phyloP scores from a whole-genome alignment of 2,888 invertebrate species.

The Agrotis clavis region DNA sequence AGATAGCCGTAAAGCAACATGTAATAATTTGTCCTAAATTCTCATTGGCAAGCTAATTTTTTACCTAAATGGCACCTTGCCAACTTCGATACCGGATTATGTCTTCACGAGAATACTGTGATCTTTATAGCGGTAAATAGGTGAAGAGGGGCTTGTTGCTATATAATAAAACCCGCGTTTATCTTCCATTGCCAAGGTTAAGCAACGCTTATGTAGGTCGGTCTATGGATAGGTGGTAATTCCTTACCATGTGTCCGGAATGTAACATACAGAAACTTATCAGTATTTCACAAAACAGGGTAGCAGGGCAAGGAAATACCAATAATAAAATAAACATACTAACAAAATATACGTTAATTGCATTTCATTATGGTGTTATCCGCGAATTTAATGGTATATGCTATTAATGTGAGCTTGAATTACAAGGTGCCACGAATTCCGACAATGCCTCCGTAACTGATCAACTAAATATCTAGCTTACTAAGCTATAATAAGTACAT shows the following conservation, averaged over 20 bases:
- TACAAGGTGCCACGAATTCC: constrained; percentile 2
- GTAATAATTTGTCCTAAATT: constrained; percentile 37
- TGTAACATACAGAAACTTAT: no score
- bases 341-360: neutral
- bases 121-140: constrained; percentile 18
- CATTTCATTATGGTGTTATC: neutral
- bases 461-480: neutral
- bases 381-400: neutral
- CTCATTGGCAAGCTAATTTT: constrained; percentile 42
- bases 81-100: constrained; percentile 41
- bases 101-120: constrained; percentile 51
- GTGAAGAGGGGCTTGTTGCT: neutral
- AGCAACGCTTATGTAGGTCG: neutral
- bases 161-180: neutral
- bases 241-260: neutral
- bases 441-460: neutral
- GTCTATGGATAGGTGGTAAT: neutral
- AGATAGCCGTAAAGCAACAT: constrained; percentile 3
- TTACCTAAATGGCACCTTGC: constrained; percentile 58
- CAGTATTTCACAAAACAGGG: no score
- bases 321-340: no score
- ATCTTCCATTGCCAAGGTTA: neutral
- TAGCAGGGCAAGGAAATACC: no score
- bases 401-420: neutral
- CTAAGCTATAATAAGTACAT: no score